These are phyloP conservation scores for Leptopilina syphax DNA, from an alignment of 2,888 invertebrate genomes.

Conservation along the genomic window DNA sequence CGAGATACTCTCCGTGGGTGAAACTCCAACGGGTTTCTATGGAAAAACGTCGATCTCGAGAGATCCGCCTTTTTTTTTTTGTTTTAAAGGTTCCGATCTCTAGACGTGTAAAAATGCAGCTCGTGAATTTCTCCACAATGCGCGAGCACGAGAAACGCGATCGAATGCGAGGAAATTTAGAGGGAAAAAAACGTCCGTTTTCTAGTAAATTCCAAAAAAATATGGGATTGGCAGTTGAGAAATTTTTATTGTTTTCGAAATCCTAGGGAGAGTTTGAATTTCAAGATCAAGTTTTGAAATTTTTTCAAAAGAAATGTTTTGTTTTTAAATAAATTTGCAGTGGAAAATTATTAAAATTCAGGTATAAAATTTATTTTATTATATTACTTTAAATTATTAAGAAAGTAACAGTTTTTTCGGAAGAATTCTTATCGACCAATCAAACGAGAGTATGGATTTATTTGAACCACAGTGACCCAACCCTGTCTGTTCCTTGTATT, in stretches of 20 bases:
- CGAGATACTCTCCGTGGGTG: slow-evolving; percentile 42
- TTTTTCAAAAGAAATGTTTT: not conserved
- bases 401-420: too few relatives aligned
- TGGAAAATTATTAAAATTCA: not conserved
- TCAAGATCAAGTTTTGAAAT: not conserved
- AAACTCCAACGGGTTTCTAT: slow-evolving; percentile 48
- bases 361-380: too few relatives aligned
- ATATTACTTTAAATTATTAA: too few relatives aligned
- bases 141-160: slow-evolving; percentile 28
- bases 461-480: too few relatives aligned
- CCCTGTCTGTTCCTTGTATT: too few relatives aligned
- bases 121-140: slow-evolving; percentile 27
- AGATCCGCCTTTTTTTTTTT: slow-evolving; percentile 46
- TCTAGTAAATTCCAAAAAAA: slow-evolving; percentile 16
- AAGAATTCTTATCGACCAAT: too few relatives aligned
- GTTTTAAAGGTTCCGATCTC: slow-evolving; percentile 42
- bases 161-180: slow-evolving; percentile 8
- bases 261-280: not conserved
- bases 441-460: too few relatives aligned
- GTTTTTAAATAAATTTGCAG: too few relatives aligned
- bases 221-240: not conserved
- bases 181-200: not conserved
- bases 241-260: not conserved
- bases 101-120: slow-evolving; percentile 35
- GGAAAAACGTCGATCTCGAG: slow-evolving; percentile 52